Conservation (phyloP, 1,140 invertebrate species). For the Bombus breviceps region DNA sequence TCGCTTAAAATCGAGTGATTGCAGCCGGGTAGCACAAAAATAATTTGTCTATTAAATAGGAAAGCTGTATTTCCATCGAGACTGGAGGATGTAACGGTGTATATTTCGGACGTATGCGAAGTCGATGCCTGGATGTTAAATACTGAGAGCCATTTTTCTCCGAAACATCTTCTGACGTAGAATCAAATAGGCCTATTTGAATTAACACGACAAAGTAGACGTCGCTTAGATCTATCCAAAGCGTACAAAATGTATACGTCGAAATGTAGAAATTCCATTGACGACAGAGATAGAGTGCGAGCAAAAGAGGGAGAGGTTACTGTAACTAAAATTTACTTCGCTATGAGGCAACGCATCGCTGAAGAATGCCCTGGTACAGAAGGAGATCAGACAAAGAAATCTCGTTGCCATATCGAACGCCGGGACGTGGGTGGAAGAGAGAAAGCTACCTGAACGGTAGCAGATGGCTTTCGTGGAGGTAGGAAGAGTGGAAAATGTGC, state of each 20-base stretch:
- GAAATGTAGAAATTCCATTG: not conserved
- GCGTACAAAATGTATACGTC: not conserved
- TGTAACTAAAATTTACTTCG: constrained; percentile 48
- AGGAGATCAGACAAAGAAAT: constrained; percentile 15
- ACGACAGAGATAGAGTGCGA: not conserved
- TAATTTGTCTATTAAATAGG: no score
- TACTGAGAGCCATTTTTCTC: no score
- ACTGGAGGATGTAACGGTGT: no score
- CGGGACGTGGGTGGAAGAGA: not conserved
- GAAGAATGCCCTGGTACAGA: constrained; percentile 45
- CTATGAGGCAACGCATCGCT: constrained; percentile 42
- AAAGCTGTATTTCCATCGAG: no score
- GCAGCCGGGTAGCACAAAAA: no score
- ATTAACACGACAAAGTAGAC: not conserved
- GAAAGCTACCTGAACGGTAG: no score
- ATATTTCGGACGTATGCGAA: no score
- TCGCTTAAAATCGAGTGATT: no score
- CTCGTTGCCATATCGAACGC: constrained; percentile 26
- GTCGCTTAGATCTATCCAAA: not conserved
- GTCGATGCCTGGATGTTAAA: no score
- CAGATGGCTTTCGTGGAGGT: not conserved
- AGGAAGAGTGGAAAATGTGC: not conserved
- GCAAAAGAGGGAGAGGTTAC: no score
- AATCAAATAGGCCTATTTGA: no score
- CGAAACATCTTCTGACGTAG: no score